Evolutionary conservation across 2,113 vertebrate genomes (phyloP), one percentile per base, ranked within the genome.

Genomic region (Turdus rufiventris): DNA sequence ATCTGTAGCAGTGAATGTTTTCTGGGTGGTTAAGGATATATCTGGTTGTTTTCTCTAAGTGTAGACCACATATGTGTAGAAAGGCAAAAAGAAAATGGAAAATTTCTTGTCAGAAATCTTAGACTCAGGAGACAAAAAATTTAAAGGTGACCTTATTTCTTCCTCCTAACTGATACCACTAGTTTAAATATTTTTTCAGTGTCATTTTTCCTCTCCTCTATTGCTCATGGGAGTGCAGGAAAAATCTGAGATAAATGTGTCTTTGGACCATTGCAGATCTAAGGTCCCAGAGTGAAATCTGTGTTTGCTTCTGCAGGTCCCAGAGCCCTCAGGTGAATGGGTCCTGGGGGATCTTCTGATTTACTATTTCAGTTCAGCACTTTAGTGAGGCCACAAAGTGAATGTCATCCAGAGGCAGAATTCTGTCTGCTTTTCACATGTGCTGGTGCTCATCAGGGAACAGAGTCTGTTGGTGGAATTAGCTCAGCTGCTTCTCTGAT

Each of bases 341-440:
- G 6, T 66, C 31, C 31, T n/a, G 8, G 7, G 33, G 18, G 6
- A 36, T 83, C 15, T 23, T 43, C 47, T 67, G 8, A 51, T 28
- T 62, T 56, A 5, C 11, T 74, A 1, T 77, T 77, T 53, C 42
- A 47, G 26, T 38, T 84, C 25, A 53, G 16, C 31, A 47, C 2
- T 2, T 58, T 9, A 40, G 14, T 20, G 21, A 36, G 43, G 13
- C 36, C 8, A 19, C 2, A 5, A 45, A 53, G 19, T 38, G 36
- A 34, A 93, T 76, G n/a, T 76, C 17, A 26, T 26, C 45, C 0
- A 0, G 7, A 36, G 24, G 42, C 36, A 88, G 31, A 81, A 48
- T 72, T 82, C 24, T 6, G 40, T 4, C 9, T 47, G 17, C 40
- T 75, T 93, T 66, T 54, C 0, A 4, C 12, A 7, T 0, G 0